Base-by-base conservation (phyloP, 2,888 invertebrate genomes). In the Cyaniris semiargus region DNA sequence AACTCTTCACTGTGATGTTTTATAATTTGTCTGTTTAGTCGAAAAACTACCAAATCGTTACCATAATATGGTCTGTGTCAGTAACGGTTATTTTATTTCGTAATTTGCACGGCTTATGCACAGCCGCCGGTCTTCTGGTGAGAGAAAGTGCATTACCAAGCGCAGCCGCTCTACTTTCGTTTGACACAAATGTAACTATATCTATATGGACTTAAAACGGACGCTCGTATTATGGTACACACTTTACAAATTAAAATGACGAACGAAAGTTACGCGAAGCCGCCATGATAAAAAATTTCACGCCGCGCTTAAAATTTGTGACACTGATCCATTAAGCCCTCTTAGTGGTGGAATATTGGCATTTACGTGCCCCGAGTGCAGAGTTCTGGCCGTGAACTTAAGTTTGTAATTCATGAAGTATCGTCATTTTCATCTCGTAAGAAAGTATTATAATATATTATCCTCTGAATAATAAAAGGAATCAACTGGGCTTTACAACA, bases 101-200 rank as follows among this genome's bases (percentile, higher is more conserved):
- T 85, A 86, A 88, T 88, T 87, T 88, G 86, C 86, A 87, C 88
- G 86, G 86, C 82, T 84, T 83, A 84, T 87, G 89, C 89, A 85
- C 89, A 86, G 85, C 83, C 84, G 85, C 84, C 84, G 85, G 83
- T 85, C 86, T 85, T 88, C 86, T 86, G 87, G 84, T 83, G 82
- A 86, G 92, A 91, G 93, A 93, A 93, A 93, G 93, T 93, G 85
- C 89, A 85, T 82, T 81, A 80, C 81, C 85, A 84, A 84, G 72
- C 58, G 71, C 76, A 76, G 76, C 34, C 85, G 92, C 86, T 90
- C 93, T 83, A 93, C 93, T 93, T 93, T 92, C 90, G 87, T 87
- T 85, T 84, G 84, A 83, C 85, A 86, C 87, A 85, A 85, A 87
- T 84, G 85, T 88, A 86, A 86, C 81, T 81, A 81, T 80, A 81